These are phyloP conservation scores for Eospalax fontanierii DNA, from an alignment of 2,797 vertebrate genomes.

Conservation along the genomic window DNA sequence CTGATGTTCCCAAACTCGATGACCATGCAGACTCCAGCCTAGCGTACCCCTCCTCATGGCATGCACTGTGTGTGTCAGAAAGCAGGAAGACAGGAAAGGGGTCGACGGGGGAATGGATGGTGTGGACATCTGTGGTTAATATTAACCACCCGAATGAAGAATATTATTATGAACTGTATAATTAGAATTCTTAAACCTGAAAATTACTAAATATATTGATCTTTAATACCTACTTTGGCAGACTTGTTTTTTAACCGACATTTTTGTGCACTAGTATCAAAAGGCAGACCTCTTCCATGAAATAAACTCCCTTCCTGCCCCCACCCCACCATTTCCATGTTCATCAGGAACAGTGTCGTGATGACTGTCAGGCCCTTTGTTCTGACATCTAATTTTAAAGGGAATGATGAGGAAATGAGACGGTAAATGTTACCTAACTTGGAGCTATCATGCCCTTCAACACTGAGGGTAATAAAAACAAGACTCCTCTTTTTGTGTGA, in stretches of 20 bases:
- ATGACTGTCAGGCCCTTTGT: background rate
- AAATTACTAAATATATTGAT: conserved; percentile 17
- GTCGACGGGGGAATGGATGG: background rate
- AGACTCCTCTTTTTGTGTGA: background rate
- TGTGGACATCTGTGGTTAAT: background rate
- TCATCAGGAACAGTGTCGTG: background rate
- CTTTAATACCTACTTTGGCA: background rate
- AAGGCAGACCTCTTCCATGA: conserved; percentile 14
- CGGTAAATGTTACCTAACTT: background rate
- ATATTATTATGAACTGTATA: conserved; percentile 50
- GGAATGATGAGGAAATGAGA: background rate
- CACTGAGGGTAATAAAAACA: background rate
- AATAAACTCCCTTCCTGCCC: background rate
- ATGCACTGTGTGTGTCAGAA: background rate
- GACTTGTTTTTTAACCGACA: background rate
- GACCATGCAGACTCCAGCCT: conserved; percentile 57
- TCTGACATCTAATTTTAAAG: conserved; percentile 35
- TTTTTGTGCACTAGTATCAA: conserved; percentile 13
- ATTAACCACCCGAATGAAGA: background rate
- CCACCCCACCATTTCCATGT: background rate
- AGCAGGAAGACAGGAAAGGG: no score
- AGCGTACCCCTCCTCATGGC: conserved; percentile 23
- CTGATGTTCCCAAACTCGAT: conserved; percentile 50
- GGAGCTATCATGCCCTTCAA: background rate
- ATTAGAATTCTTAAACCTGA: conserved; percentile 30